These are phyloP conservation scores for Philonicus albiceps DNA, from an alignment of 2,888 invertebrate species.

Conservation along the genomic window DNA sequence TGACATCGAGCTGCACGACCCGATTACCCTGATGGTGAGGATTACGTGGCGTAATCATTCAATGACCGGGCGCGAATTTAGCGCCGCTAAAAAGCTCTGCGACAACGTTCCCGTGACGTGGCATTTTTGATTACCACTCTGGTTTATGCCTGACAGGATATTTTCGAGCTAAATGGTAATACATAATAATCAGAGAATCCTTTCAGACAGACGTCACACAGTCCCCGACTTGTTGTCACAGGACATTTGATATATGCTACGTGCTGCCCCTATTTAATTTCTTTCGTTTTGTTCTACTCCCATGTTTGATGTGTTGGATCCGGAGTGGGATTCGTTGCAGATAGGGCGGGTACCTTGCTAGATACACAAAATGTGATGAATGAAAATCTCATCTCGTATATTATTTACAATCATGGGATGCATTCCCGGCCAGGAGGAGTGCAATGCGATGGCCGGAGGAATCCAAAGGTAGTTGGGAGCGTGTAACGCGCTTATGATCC, in stretches of 20 bases:
- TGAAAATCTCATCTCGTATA: constrained; percentile 42
- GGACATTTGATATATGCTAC: constrained; percentile 43
- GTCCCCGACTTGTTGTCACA: constrained; percentile 38
- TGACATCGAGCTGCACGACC: background rate
- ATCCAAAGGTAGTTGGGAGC: constrained; percentile 15
- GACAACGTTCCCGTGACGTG: background rate
- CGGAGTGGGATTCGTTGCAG: background rate
- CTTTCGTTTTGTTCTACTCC: constrained; percentile 1
- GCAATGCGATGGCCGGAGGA: background rate
- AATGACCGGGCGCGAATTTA: background rate
- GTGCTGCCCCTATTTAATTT: constrained; percentile 35
- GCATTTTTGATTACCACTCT: constrained; percentile 29
- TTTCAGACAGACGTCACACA: constrained; percentile 37
- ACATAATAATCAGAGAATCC: constrained; percentile 42
- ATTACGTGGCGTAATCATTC: background rate
- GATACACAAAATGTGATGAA: constrained; percentile 38
- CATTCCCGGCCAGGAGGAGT: background rate
- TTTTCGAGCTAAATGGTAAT: constrained; percentile 41
- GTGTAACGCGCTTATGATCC: constrained; percentile 32
- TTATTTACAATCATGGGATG: constrained; percentile 39
- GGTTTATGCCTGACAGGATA: constrained; percentile 32
- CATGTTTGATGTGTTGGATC: constrained; percentile 19
- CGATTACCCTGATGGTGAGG: constrained; percentile 8
- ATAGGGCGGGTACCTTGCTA: background rate
- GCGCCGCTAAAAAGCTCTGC: constrained; percentile 21